Evolutionary conservation across 2,888 invertebrate genomes (phyloP).

Genomic region (Leptinotarsa rubiginosa): DNA sequence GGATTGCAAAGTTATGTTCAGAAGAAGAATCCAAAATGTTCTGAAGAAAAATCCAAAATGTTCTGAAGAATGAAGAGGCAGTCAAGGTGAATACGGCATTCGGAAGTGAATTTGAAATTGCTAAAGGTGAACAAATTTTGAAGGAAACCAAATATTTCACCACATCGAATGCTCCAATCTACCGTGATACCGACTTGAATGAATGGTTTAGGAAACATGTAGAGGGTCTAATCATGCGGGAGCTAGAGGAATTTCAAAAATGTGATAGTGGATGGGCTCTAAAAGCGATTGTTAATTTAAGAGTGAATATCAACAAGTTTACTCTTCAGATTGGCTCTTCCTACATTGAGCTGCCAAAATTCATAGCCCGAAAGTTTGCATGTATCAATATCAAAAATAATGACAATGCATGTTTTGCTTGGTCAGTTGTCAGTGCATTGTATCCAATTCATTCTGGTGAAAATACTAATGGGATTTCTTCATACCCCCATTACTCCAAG

Average conservation of each 20-base stretch:
- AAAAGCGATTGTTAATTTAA: slow-evolving; percentile 42
- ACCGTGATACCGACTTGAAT: slow-evolving; percentile 38
- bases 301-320: slow-evolving; percentile 49
- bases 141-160: slow-evolving; percentile 49
- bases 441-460: too few relatives aligned
- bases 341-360: slow-evolving; percentile 47
- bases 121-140: neutral
- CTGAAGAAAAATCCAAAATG: slow-evolving; percentile 33
- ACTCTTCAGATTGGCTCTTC: slow-evolving; percentile 41
- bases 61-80: slow-evolving; percentile 36
- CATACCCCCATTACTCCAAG: slow-evolving; percentile 47
- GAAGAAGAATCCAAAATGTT: slow-evolving; percentile 3
- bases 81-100: slow-evolving; percentile 43
- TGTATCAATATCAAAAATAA: too few relatives aligned
- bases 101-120: slow-evolving; percentile 42
- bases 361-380: too few relatives aligned
- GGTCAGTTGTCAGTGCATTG: slow-evolving; percentile 47
- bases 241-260: slow-evolving; percentile 52
- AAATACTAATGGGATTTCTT: slow-evolving; percentile 35
- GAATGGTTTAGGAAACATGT: slow-evolving; percentile 48
- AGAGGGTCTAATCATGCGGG: slow-evolving; percentile 45
- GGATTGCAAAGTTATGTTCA: too few relatives aligned
- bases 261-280: slow-evolving; percentile 49
- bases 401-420: slow-evolving; percentile 40
- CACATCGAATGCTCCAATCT: slow-evolving; percentile 43